These are phyloP conservation scores for Eumerus sabulonum DNA, from an alignment of 2,888 invertebrate genomes.

Conservation along the genomic window DNA sequence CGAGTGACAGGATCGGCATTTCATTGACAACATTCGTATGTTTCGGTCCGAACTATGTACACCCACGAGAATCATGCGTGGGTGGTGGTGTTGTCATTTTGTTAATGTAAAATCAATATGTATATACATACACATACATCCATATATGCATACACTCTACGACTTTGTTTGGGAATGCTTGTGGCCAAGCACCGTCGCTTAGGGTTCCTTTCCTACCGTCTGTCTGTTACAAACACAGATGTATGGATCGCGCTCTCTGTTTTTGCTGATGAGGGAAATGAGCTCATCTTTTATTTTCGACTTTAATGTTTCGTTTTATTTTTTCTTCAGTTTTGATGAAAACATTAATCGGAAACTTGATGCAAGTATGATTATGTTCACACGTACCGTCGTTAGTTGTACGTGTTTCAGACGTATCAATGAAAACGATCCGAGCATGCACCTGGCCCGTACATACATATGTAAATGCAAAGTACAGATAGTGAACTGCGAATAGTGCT, in stretches of 20 bases:
- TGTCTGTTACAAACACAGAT: slow-evolving; percentile 26
- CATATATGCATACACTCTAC: slow-evolving; percentile 3
- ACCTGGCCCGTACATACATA: too few relatives aligned
- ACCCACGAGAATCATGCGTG: slow-evolving; percentile 20
- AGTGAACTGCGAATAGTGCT: too few relatives aligned
- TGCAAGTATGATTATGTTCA: too few relatives aligned
- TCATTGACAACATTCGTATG: too few relatives aligned
- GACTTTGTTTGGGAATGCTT: slow-evolving; percentile 16
- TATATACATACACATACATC: too few relatives aligned
- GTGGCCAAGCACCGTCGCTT: slow-evolving; percentile 29
- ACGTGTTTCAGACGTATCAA: too few relatives aligned
- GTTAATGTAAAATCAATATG: slow-evolving; percentile 48
- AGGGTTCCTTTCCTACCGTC: neutral
- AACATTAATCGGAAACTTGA: too few relatives aligned
- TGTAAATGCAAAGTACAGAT: too few relatives aligned
- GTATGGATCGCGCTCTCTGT: slow-evolving; percentile 19
- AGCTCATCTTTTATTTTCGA: slow-evolving; percentile 61
- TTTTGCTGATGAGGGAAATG: slow-evolving; percentile 41
- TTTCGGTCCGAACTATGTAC: too few relatives aligned
- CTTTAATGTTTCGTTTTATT: slow-evolving; percentile 26
- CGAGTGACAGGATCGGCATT: too few relatives aligned
- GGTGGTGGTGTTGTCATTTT: slow-evolving; percentile 37
- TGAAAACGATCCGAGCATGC: too few relatives aligned
- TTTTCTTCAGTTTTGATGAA: neutral
- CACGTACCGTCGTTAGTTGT: too few relatives aligned